phyloP scores from a whole-genome alignment of 2,888 invertebrate genomes.

The Tetragnatha montana region DNA sequence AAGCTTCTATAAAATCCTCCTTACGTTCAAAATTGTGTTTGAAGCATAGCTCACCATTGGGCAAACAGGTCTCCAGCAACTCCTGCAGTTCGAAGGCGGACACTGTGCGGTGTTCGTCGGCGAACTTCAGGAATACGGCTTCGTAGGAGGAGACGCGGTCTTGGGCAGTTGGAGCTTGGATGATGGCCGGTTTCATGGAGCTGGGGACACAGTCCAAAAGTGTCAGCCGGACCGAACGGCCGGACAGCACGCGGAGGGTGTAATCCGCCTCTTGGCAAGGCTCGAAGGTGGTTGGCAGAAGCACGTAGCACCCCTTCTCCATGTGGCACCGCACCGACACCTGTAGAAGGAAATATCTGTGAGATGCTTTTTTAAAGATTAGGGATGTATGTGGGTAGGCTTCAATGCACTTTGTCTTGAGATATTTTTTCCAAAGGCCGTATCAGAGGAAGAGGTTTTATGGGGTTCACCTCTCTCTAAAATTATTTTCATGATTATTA shows the following conservation, averaged over 20 bases:
- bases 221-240: slow-evolving; percentile 85
- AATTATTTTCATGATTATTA: no score
- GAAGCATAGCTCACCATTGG: slow-evolving; percentile 81
- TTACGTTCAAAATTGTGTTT: no score
- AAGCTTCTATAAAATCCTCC: no score
- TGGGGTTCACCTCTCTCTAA: no score
- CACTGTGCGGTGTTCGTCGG: slow-evolving; percentile 92
- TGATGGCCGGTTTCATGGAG: slow-evolving; percentile 83
- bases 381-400: no score
- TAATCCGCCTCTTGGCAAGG: slow-evolving; percentile 92
- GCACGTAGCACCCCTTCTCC: slow-evolving; percentile 87
- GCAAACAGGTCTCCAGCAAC: slow-evolving; percentile 90
- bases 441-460: no score
- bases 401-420: no score
- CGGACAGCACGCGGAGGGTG: slow-evolving; percentile 87
- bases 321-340: slow-evolving; percentile 85
- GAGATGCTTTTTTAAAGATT: no score
- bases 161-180: slow-evolving; percentile 77
- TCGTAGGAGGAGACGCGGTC: slow-evolving; percentile 90
- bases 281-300: slow-evolving; percentile 93
- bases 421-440: no score
- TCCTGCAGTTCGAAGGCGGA: slow-evolving; percentile 94
- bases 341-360: slow-evolving; percentile 72
- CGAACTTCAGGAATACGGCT: slow-evolving; percentile 90
- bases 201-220: slow-evolving; percentile 81